These are phyloP conservation scores for Delia radicum DNA, from an alignment of 1,140 invertebrate species.

Conservation along the genomic window DNA sequence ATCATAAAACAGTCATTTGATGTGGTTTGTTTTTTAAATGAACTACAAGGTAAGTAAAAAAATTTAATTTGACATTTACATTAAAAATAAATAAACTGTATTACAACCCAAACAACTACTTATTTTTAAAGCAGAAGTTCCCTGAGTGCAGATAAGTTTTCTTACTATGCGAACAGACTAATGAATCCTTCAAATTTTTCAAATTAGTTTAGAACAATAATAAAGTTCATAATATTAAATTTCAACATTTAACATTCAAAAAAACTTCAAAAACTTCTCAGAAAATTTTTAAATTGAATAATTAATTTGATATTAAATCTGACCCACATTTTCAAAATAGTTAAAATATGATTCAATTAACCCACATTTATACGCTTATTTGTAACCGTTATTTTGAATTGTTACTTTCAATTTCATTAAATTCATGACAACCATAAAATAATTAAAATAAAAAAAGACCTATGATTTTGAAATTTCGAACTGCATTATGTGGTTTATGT, in stretches of 20 bases:
- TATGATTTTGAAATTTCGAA: background rate
- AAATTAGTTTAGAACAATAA: background rate
- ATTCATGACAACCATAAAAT: background rate
- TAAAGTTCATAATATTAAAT: background rate
- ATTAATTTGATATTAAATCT: too few relatives aligned
- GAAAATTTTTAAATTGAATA: too few relatives aligned
- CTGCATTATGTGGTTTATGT: background rate
- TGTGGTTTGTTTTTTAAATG: too few relatives aligned
- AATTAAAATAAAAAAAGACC: background rate
- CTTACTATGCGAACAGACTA: too few relatives aligned
- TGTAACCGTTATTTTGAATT: background rate
- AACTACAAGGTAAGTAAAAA: too few relatives aligned
- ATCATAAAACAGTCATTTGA: too few relatives aligned
- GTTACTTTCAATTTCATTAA: conserved; percentile 4
- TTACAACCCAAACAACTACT: too few relatives aligned
- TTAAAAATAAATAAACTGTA: too few relatives aligned
- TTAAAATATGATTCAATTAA: conserved; percentile 19
- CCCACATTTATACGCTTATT: conserved; percentile 10
- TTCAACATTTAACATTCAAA: background rate
- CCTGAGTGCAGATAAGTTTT: too few relatives aligned
- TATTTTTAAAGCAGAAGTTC: too few relatives aligned
- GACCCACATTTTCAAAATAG: background rate
- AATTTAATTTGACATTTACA: too few relatives aligned
- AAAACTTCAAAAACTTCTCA: background rate
- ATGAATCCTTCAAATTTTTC: background rate